Base-by-base conservation (phyloP, 1,140 invertebrate genomes). In the Hycleus phaleratus region DNA sequence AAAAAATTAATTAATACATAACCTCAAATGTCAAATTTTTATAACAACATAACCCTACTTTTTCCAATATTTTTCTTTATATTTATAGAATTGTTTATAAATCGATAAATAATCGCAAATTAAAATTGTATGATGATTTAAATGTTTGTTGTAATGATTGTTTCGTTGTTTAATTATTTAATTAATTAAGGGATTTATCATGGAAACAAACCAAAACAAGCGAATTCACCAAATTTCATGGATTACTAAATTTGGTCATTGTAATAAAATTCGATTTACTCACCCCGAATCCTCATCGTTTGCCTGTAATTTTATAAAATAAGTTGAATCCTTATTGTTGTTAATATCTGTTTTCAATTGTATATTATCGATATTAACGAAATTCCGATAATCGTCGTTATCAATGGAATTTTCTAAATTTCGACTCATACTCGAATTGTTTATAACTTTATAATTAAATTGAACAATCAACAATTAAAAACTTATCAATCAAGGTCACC, bases 211-310 rank as follows among this genome's bases (percentile, higher is more conserved):
- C 45, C 46, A 25, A 56, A 56, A 48, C 46, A 49, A 42, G 45
- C 38, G 39, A 48, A 38, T 39, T 47, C 46, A 32, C 32, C 32
- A 32, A 49, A 49, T 12, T 25, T 49, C 38, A 56, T 38, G 46
- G 44, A 59, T 54, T 59, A 47, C 58, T 59, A 59, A 59, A 59
- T 59, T 59, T 59, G 58, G 58, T 18, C 58, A 59, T 59, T 59
- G 9, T 52, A 39, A n/a, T 26, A 55, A 26, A 11, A 25, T 49
- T 45, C 47, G 10, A 25, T 24, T 42, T 38, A 49, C 61, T 65
- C 56, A 65, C 63, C 63, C 63, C 6, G 59, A 57, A 44, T 63
- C 58, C 8, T 58, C 61, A 53, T 65, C 61, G 26, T 60, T 65
- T 44, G 59, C 56, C 2, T 59, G 46, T 4, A 55, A 45, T 56